Evolutionary conservation across 2,797 vertebrate genomes (phyloP).

Genomic region (Petrocephalus sullivani): DNA sequence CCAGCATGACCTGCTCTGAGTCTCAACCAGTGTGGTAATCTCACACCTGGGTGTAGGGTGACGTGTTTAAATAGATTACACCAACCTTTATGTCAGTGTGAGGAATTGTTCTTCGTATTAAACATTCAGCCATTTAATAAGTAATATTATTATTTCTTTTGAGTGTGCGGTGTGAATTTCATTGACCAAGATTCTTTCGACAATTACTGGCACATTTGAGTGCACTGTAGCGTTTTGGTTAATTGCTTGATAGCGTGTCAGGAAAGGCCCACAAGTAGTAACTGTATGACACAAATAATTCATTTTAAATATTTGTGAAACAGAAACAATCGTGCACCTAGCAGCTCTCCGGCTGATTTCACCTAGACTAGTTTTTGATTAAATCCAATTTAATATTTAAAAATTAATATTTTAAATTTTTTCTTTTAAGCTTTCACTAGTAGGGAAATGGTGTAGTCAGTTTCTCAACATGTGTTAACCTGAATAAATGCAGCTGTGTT

Average conservation of each 20-base stretch:
- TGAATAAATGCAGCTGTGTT: background rate
- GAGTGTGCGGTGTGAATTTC: background rate
- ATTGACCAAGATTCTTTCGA: background rate
- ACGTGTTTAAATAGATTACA: background rate
- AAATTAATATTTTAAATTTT: too few species aligned
- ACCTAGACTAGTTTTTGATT: background rate
- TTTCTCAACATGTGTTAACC: background rate
- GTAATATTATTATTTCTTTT: background rate
- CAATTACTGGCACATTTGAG: background rate
- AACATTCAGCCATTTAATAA: background rate
- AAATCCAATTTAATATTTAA: background rate
- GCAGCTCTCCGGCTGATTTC: background rate
- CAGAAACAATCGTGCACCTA: background rate
- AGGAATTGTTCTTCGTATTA: background rate
- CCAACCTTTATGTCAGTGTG: background rate
- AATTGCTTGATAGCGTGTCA: background rate
- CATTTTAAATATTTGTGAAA: background rate
- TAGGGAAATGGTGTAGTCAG: background rate
- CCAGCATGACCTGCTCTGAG: background rate
- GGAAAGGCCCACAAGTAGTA: background rate
- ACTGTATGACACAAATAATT: background rate
- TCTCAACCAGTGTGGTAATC: background rate
- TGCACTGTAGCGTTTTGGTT: background rate
- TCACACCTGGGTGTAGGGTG: conserved; percentile 6
- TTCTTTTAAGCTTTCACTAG: background rate